These are phyloP conservation scores for Drosophila stalkeri DNA, from an alignment of 2,888 invertebrate genomes.

Conservation along the genomic window DNA sequence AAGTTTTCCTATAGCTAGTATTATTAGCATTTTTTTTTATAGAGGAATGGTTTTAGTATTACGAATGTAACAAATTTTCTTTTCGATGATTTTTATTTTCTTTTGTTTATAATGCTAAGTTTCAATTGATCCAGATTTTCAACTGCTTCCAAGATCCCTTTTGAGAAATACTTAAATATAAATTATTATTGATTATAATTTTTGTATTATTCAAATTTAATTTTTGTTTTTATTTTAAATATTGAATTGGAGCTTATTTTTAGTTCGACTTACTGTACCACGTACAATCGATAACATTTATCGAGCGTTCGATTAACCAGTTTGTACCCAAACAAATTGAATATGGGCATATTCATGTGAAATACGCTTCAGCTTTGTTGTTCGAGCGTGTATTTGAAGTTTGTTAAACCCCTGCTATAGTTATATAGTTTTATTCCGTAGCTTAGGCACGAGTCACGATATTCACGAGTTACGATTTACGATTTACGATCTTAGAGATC, in stretches of 20 bases:
- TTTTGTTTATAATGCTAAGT: conserved; percentile 4
- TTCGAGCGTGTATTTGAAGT: neutral
- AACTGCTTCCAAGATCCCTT: neutral
- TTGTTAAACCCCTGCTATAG: conserved; percentile 3
- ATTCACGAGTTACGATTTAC: conserved; percentile 7
- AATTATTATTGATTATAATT: neutral
- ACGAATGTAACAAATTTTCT: conserved; percentile 12
- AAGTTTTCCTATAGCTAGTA: conserved; percentile 33
- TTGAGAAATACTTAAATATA: neutral
- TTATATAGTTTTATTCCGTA: conserved; percentile 25
- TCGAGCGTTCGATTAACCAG: conserved; percentile 4
- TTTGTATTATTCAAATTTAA: neutral
- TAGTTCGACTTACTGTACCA: neutral
- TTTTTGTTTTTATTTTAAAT: neutral
- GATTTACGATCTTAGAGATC: conserved; percentile 21
- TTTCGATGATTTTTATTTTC: neutral
- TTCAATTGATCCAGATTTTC: neutral
- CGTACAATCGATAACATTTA: conserved; percentile 11
- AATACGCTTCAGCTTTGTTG: conserved; percentile 12
- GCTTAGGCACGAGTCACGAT: conserved; percentile 27
- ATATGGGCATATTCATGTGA: neutral
- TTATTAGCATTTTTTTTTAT: conserved; percentile 38
- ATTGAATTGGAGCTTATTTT: neutral
- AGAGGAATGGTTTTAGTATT: conserved; percentile 13
- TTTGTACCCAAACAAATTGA: conserved; percentile 6